A percentile compares a stretch with the other conserved stretches of the same genome.
These are phyloP conservation scores for Drosophila meridiana DNA, from an alignment of 2,888 invertebrate species.

Conservation along the genomic window DNA sequence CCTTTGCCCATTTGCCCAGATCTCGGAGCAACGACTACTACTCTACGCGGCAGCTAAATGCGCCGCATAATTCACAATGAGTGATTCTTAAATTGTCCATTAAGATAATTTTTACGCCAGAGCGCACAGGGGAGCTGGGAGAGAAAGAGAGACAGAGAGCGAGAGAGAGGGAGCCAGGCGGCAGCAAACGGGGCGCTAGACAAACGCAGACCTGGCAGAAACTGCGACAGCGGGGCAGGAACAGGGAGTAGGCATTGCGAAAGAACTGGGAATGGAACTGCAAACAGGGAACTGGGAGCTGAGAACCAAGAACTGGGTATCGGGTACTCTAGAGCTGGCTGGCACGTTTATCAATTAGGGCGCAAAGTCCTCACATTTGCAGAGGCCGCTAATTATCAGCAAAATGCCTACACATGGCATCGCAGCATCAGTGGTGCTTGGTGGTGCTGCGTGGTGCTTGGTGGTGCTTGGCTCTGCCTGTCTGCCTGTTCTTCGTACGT, in stretches of 20 bases:
- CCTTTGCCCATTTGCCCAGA: conserved; percentile 55
- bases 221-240: conserved; percentile 19
- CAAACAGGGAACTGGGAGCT: background rate
- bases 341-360: conserved; percentile 77
- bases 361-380: conserved; percentile 57
- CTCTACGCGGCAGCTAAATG: conserved; percentile 75
- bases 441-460: conserved; percentile 6
- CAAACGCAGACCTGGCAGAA: conserved; percentile 41
- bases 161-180: background rate
- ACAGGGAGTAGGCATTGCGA: background rate
- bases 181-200: conserved; percentile 35
- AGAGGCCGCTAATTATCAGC: conserved; percentile 71
- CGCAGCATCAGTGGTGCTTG: conserved; percentile 14
- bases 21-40: conserved; percentile 58
- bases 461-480: conserved; percentile 13
- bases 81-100: conserved; percentile 83
- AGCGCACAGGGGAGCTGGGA: conserved; percentile 50
- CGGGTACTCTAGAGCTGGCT: conserved; percentile 19
- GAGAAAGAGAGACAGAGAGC: background rate
- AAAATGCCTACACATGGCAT: conserved; percentile 74
- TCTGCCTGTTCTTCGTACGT: conserved; percentile 11
- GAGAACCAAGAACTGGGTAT: conserved; percentile 2
- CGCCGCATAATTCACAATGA: conserved; percentile 83
- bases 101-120: conserved; percentile 80
- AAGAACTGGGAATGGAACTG: conserved; percentile 28